Evolutionary conservation across 2,113 vertebrate genomes (phyloP).

Genomic region (Clarias magur): DNA sequence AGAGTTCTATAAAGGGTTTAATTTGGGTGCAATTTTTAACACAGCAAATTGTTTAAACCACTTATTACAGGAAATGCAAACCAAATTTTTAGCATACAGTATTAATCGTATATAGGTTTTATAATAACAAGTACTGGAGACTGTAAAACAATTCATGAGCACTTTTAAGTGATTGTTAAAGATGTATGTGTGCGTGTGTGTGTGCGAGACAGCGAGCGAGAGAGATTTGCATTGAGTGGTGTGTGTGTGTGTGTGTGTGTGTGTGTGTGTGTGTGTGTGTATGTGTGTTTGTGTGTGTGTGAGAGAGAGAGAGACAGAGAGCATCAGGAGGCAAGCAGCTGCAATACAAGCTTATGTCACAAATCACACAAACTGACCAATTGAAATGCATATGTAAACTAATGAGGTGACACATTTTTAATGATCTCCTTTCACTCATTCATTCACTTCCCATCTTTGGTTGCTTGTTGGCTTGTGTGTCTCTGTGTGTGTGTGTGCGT

Average conservation of each 20-base stretch:
- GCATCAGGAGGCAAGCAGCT: slow-evolving; percentile 52
- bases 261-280: slow-evolving; percentile 42
- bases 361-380: slow-evolving; percentile 48
- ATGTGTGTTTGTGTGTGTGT: background rate
- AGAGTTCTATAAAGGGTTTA: background rate
- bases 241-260: slow-evolving; percentile 36
- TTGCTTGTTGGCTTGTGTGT: background rate
- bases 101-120: background rate
- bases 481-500: background rate
- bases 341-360: slow-evolving; percentile 42
- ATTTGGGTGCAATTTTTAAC: background rate
- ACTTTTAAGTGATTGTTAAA: background rate
- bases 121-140: background rate
- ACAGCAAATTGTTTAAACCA: background rate
- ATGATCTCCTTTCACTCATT: slow-evolving; percentile 9
- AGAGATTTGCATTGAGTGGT: slow-evolving; percentile 46
- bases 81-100: background rate
- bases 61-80: background rate
- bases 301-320: background rate
- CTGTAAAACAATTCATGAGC: background rate
- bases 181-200: slow-evolving; percentile 33
- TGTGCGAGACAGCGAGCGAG: background rate
- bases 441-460: background rate
- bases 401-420: slow-evolving; percentile 17
- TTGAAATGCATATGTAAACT: slow-evolving; percentile 30